Percentiles rank a stretch among this genome's conserved stretches.
Evolutionary conservation across 2,888 invertebrate species (phyloP).

Genomic region (Tetramorium bicarinatum): DNA sequence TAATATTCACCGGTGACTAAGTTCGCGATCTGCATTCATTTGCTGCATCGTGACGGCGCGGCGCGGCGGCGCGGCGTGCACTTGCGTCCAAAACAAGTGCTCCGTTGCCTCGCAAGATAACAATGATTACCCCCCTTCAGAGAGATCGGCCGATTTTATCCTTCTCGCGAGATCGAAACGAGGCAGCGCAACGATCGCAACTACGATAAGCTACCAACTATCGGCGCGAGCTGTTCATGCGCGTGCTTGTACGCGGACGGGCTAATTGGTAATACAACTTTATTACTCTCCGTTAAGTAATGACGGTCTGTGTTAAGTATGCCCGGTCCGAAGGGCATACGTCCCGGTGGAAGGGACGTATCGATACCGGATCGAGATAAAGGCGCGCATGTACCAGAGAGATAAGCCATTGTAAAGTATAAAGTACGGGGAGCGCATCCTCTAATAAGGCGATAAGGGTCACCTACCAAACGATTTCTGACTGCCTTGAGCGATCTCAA

Average conservation of each 20-base stretch:
- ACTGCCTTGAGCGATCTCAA: constrained; percentile 60
- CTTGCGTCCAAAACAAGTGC: constrained; percentile 34
- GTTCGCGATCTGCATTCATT: constrained; percentile 50
- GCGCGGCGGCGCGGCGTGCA: not conserved
- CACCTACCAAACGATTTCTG: constrained; percentile 77
- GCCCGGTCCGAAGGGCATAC: constrained; percentile 79
- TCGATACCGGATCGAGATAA: constrained; percentile 78
- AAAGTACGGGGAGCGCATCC: constrained; percentile 78
- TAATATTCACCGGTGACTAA: constrained; percentile 52
- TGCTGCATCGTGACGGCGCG: constrained; percentile 19
- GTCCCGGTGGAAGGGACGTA: constrained; percentile 78
- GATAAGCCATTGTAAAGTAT: constrained; percentile 74
- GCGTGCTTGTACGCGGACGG: constrained; percentile 67
- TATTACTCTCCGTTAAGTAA: constrained; percentile 84
- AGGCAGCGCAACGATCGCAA: constrained; percentile 67
- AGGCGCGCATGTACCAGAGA: constrained; percentile 47
- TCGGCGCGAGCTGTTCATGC: constrained; percentile 63
- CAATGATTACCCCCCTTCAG: constrained; percentile 67
- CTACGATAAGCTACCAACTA: constrained; percentile 68
- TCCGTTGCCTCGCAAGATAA: constrained; percentile 53
- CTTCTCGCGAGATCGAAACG: constrained; percentile 62
- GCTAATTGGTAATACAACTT: constrained; percentile 83
- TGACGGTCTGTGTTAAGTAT: constrained; percentile 77
- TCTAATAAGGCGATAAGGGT: constrained; percentile 84
- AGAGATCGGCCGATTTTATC: constrained; percentile 70